A percentile compares a stretch with the other conserved stretches of the same genome.
Conservation (phyloP, 1,140 invertebrate species). For the Chironomus tepperi region DNA sequence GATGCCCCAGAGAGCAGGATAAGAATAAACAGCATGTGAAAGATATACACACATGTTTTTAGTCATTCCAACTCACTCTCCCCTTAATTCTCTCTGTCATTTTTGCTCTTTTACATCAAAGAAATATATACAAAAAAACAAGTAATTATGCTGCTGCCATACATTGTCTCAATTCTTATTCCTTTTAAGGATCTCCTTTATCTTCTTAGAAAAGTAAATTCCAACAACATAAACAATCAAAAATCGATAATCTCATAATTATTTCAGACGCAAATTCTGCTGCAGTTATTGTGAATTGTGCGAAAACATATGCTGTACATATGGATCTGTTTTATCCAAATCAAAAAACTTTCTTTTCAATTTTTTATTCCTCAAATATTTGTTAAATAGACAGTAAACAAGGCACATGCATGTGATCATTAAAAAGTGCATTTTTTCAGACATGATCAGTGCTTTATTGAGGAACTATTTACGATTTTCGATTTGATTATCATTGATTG, state of each 20-base stretch:
- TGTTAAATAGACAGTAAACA: neutral
- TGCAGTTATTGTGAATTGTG: neutral
- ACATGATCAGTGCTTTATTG: too few species aligned
- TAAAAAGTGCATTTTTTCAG: too few species aligned
- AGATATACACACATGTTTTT: neutral
- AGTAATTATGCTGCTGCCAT: neutral
- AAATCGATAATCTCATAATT: conserved; percentile 9
- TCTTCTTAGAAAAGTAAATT: neutral
- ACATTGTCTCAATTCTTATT: neutral
- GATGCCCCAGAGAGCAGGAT: neutral
- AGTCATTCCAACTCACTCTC: neutral
- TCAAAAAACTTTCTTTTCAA: neutral
- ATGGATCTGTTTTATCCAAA: neutral
- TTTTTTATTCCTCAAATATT: conserved; percentile 2
- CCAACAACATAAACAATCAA: neutral
- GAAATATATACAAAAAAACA: too few species aligned
- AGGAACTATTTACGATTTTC: too few species aligned
- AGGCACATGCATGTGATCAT: too few species aligned
- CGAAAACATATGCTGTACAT: neutral
- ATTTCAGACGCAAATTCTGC: neutral
- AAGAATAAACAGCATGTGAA: conserved; percentile 18
- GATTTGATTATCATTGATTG: too few species aligned
- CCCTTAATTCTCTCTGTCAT: neutral
- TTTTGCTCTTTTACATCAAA: too few species aligned
- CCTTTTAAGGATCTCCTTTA: neutral